Evolutionary conservation across 2,888 invertebrate genomes (phyloP), one percentile per base, ranked within the genome.

Genomic region (Azorinus chamasolen): DNA sequence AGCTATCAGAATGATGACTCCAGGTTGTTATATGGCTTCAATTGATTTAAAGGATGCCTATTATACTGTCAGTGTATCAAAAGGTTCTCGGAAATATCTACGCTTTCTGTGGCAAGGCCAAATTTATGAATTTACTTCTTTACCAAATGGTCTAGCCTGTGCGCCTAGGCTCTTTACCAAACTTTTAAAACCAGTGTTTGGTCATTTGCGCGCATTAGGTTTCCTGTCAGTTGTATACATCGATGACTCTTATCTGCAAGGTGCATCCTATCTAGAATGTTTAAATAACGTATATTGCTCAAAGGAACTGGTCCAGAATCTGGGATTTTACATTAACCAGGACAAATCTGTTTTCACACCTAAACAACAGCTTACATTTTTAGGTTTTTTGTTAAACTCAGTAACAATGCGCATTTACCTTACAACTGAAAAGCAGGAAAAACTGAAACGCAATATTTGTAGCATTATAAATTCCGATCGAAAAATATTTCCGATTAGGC

Each of bases 121-220:
- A 32, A 37, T 74, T 10, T 84, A 65, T 63, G 63, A 84, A 43
- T 81, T 62, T 55, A 65, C 72, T 20, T 73, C 69, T 37, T 25
- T 83, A 20, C 83, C 80, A 22, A 76, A 75, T 69, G 84, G 84
- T 2, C 46, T 83, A 18, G 45, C 70, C 16, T 71, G 43, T 24
- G 81, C 82, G 14, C 83, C 79, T 5, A 51, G 73, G 55, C 50
- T 62, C 10, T 86, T 86, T 48, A 86, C 81, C 32, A 82, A 83
- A 57, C 16, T 83, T 4, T 12, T 85, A 24, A 84, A 81, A 48
- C 82, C 81, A 55, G 72, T 83, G 10, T 82, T 64, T 73, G 79
- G 79, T 8, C 27, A 20, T 1, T 41, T 80, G 4, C 41, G 82
- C n/a, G 39, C 41, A 12, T 24, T 46, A 16, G 85, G 85, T 8